Evolutionary conservation across 2,113 vertebrate genomes (phyloP).

Genomic region (Corynorhinus townsendii): DNA sequence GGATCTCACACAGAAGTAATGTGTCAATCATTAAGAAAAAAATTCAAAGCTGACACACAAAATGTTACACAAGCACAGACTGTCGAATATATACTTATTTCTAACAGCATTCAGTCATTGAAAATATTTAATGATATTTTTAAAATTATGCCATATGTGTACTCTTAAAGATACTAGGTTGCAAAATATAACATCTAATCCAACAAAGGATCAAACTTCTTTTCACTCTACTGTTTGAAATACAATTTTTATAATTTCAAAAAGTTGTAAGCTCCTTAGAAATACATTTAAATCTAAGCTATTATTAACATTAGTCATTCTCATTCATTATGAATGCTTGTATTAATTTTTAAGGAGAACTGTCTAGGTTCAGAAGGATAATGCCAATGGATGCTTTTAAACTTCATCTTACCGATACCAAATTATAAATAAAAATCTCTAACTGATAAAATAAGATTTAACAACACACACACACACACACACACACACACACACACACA

Average conservation of each 20-base stretch:
- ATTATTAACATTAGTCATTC: conserved; percentile 28
- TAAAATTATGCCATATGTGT: neutral
- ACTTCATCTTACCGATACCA: conserved; percentile 22
- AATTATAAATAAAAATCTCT: neutral
- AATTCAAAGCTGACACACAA: neutral
- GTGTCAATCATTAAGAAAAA: neutral
- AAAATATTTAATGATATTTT: neutral
- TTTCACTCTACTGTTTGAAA: neutral
- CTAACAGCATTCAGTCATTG: neutral
- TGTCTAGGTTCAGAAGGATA: conserved; percentile 8
- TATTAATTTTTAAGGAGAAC: conserved; percentile 37
- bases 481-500: neutral
- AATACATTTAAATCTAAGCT: conserved; percentile 25
- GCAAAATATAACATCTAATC: neutral
- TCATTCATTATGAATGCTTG: conserved; percentile 45
- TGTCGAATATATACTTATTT: neutral
- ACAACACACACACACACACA: neutral
- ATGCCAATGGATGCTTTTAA: conserved; percentile 29
- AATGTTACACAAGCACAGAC: neutral
- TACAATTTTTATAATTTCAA: conserved; percentile 21
- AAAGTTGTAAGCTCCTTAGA: neutral
- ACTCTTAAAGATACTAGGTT: neutral
- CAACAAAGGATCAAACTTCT: neutral
- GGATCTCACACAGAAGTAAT: neutral
- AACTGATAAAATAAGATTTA: neutral